Evolutionary conservation across 2,797 vertebrate genomes (phyloP).

Genomic region (Hyperoplus immaculatus): DNA sequence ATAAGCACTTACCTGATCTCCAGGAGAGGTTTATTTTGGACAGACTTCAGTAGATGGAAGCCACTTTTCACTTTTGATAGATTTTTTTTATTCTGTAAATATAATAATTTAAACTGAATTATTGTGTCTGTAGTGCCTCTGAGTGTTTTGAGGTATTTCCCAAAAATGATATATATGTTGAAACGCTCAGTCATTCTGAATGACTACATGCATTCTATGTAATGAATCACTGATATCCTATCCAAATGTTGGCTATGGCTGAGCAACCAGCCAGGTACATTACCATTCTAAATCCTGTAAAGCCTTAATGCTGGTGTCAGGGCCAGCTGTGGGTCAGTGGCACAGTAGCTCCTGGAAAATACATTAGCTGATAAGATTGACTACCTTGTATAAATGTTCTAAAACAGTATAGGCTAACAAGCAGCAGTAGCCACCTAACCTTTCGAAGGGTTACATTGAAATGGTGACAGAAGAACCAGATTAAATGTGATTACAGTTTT

Average conservation of each 20-base stretch:
- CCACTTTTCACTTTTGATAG: neutral
- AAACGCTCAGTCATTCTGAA: constrained; percentile 36
- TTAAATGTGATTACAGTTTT: constrained; percentile 1
- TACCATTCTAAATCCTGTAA: constrained; percentile 65
- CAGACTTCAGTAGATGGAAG: constrained; percentile 18
- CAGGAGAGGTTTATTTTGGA: constrained; percentile 35
- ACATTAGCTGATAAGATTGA: constrained; percentile 69
- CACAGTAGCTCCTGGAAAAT: constrained; percentile 65
- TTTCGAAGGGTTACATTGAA: constrained; percentile 15
- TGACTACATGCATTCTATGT: constrained; percentile 43
- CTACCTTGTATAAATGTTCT: constrained; percentile 16
- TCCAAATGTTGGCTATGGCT: constrained; percentile 49
- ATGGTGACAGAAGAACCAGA: constrained; percentile 2
- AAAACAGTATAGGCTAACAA: constrained; percentile 21
- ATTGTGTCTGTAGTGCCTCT: neutral
- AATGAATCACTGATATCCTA: constrained; percentile 63
- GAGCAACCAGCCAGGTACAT: constrained; percentile 62
- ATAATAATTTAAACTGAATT: neutral
- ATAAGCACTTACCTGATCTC: constrained; percentile 48
- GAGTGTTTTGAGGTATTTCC: neutral
- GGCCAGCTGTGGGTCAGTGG: constrained; percentile 54
- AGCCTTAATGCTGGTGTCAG: constrained; percentile 55
- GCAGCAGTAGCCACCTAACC: neutral
- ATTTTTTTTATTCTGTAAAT: constrained; percentile 6
- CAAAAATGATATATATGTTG: constrained; percentile 30